Evolutionary conservation across 2,797 vertebrate species (phyloP), one percentile per base, ranked within the genome.

Genomic region (Nasua narica): DNA sequence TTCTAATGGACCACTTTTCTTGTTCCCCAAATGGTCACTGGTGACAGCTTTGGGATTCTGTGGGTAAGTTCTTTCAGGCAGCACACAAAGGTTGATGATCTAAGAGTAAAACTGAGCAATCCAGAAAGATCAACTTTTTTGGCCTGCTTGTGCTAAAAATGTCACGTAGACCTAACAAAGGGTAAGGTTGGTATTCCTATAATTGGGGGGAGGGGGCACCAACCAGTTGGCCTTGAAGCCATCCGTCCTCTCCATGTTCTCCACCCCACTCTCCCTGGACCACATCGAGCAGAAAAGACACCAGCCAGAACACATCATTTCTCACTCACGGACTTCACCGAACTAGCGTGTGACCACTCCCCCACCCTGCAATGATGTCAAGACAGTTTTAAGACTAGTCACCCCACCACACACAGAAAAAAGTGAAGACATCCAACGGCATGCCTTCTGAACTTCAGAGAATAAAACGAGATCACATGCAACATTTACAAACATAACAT

Each of bases 401-500:
- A 82, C 74, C 94, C 40, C 87, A 76, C 48, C 27, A 65, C 37
- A 89, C 29, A 81, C 4, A 32, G n/a, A 78, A 77, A 62, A 70
- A 79, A 85, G 56, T 58, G 23, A 58, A 18, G 11, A 43, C 43
- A 35, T 95, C 92, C 86, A 4, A 90, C 86, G 40, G 50, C 37
- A 60, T 62, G 56, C 69, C 84, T 96, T 97, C 65, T 87, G 37
- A 85, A 65, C 72, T 89, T 93, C 65, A 89, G 13, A 95, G 77
- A 69, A 40, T 96, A 87, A 97, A 97, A 92, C 37, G 95, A 5
- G 82, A 96, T 89, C 76, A 52, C 25, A 65, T 69, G 35, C 76
- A 96, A 72, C n/a, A 72, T 67, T 91, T 90, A 92, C 77, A 96
- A 91, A 94, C 92, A 93, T 92, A 95, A 77, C 91, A 82, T 48